phyloP scores from a whole-genome alignment of 2,888 invertebrate genomes.

The Heliconius ismenius region DNA sequence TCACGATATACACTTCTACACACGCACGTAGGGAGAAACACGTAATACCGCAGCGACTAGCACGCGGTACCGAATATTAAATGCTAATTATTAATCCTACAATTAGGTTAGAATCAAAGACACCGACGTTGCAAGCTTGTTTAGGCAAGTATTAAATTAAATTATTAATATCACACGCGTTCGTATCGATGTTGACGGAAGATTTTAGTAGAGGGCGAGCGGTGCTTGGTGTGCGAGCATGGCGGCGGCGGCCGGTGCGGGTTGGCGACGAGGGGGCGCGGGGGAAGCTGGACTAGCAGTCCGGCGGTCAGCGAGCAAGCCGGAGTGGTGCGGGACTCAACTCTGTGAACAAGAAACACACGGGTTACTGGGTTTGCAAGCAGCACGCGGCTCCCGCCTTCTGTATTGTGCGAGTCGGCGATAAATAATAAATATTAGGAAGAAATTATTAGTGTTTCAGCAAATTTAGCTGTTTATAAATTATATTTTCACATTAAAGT shows the following conservation, averaged over 20 bases:
- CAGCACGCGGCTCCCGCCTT: constrained; percentile 51
- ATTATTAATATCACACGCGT: constrained; percentile 80
- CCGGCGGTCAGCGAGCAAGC: constrained; percentile 81
- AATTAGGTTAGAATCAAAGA: constrained; percentile 78
- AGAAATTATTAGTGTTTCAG: background rate
- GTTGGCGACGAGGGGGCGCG: constrained; percentile 78
- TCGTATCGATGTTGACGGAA: constrained; percentile 79
- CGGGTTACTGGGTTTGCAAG: constrained; percentile 81
- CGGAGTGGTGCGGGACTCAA: constrained; percentile 81
- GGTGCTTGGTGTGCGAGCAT: constrained; percentile 80
- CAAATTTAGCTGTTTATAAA: background rate
- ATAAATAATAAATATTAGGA: background rate
- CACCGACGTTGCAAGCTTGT: constrained; percentile 81
- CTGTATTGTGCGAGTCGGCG: background rate
- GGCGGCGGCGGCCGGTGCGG: constrained; percentile 72
- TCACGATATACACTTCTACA: constrained; percentile 69
- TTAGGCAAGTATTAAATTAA: constrained; percentile 78
- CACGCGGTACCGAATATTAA: constrained; percentile 58
- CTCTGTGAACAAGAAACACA: constrained; percentile 83
- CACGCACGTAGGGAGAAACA: constrained; percentile 59
- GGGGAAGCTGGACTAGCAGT: constrained; percentile 81
- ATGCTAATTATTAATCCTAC: constrained; percentile 75
- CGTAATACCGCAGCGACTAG: constrained; percentile 56
- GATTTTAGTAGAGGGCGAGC: constrained; percentile 80
- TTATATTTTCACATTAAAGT: background rate